These are phyloP conservation scores for Dasysyrphus tricinctus DNA, from an alignment of 2,888 invertebrate species.

Conservation along the genomic window DNA sequence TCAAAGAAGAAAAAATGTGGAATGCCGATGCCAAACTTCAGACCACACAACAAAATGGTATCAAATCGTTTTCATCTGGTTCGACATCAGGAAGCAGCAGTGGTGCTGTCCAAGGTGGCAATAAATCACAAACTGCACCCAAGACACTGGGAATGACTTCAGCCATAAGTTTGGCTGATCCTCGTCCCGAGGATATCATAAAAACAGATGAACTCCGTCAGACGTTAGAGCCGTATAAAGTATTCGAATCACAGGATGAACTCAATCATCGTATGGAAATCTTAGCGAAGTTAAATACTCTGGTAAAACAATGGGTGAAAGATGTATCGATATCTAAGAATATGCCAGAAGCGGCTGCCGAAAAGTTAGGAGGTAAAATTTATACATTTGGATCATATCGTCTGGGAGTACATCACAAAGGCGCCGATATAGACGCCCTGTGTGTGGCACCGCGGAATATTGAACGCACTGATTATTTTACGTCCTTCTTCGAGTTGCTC, in stretches of 20 bases:
- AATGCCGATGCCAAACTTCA: constrained; percentile 81
- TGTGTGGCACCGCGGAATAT: constrained; percentile 99
- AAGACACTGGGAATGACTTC: constrained; percentile 93
- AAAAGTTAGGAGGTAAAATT: constrained; percentile 97
- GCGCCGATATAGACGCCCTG: constrained; percentile 99
- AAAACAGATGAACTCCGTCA: constrained; percentile 89
- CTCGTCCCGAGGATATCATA: constrained; percentile 88
- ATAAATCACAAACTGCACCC: constrained; percentile 57
- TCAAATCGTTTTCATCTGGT: constrained; percentile 77
- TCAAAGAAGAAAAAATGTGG: constrained; percentile 79
- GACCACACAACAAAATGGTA: constrained; percentile 80
- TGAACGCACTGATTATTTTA: constrained; percentile 96
- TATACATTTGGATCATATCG: constrained; percentile 99
- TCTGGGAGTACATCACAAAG: constrained; percentile 97
- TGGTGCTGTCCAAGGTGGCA: constrained; percentile 55
- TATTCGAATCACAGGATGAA: constrained; percentile 95
- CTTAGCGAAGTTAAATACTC: constrained; percentile 92
- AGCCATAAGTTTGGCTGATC: constrained; percentile 94
- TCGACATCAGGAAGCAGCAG: constrained; percentile 62
- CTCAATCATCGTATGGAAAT: constrained; percentile 95
- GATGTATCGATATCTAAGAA: constrained; percentile 94
- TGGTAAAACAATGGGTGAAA: constrained; percentile 97
- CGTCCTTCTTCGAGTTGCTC: constrained; percentile 95
- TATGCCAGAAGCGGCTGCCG: constrained; percentile 95
- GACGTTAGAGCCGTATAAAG: constrained; percentile 92